phyloP scores from a whole-genome alignment of 2,888 invertebrate genomes.

The Zelleria hepariella region DNA sequence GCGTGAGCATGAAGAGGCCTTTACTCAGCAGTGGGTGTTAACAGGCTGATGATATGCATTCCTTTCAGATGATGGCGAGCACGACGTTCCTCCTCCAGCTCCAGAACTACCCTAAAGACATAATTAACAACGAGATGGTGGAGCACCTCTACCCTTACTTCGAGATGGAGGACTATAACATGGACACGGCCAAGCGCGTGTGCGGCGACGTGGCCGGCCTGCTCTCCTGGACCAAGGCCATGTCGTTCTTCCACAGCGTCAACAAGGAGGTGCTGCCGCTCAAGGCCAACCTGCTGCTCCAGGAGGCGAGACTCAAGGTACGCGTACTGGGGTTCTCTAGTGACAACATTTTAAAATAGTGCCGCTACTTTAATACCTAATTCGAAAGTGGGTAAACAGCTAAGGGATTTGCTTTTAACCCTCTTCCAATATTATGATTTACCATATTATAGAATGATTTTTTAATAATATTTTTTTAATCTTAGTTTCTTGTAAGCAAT shows the following conservation, averaged over 20 bases:
- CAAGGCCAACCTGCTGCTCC: slow-evolving; percentile 91
- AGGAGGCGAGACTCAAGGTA: slow-evolving; percentile 89
- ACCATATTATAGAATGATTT: too few relatives aligned
- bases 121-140: slow-evolving; percentile 97
- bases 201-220: slow-evolving; percentile 98
- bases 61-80: slow-evolving; percentile 90
- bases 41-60: too few relatives aligned
- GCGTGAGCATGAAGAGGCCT: too few relatives aligned
- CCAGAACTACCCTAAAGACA: slow-evolving; percentile 96
- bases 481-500: too few relatives aligned
- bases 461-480: too few relatives aligned
- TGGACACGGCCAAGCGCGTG: slow-evolving; percentile 95
- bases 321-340: too few relatives aligned
- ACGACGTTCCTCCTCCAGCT: slow-evolving; percentile 92
- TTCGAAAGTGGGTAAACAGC: too few relatives aligned
- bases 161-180: slow-evolving; percentile 96
- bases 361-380: too few relatives aligned
- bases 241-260: slow-evolving; percentile 95
- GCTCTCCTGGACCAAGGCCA: slow-evolving; percentile 96
- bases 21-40: too few relatives aligned
- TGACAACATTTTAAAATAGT: too few relatives aligned
- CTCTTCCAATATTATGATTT: too few relatives aligned
- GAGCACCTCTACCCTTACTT: slow-evolving; percentile 93
- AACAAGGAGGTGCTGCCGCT: slow-evolving; percentile 96
- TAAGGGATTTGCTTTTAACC: too few relatives aligned